Evolutionary conservation across 2,113 vertebrate genomes (phyloP).

Genomic region (Halcyon malimbica): DNA sequence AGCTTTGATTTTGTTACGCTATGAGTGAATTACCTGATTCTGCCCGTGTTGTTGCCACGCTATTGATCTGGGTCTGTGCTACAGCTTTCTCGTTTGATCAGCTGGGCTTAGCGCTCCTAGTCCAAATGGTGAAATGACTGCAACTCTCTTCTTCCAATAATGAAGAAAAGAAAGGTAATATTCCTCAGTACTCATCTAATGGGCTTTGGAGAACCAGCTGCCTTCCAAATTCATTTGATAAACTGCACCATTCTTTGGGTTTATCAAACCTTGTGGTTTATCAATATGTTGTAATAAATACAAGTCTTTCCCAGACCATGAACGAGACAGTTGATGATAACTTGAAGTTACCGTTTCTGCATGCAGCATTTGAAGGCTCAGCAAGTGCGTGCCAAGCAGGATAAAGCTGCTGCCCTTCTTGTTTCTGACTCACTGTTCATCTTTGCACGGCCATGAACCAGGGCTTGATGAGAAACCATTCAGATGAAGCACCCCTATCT

Average conservation of each 20-base stretch:
- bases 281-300: not conserved
- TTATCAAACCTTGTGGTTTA: not conserved
- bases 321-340: not conserved
- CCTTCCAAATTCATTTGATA: not conserved
- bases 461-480: not conserved
- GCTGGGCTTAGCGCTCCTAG: not conserved
- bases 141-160: not conserved
- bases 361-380: not conserved
- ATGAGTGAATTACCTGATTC: not conserved
- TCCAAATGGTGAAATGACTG: not conserved
- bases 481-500: not conserved
- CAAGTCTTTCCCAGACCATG: not conserved
- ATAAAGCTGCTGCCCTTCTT: not conserved
- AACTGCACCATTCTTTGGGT: not conserved
- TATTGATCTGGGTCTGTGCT: not conserved
- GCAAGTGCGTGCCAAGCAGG: rapidly evolving
- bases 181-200: not conserved
- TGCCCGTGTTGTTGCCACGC: not conserved
- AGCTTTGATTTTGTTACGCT: not conserved
- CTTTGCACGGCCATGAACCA: not conserved
- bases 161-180: not conserved
- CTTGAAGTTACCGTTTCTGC: not conserved
- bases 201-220: not conserved
- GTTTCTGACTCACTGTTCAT: not conserved
- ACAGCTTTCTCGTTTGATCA: not conserved